phyloP scores from a whole-genome alignment of 2,888 invertebrate genomes.

The Tortricodes alternella region DNA sequence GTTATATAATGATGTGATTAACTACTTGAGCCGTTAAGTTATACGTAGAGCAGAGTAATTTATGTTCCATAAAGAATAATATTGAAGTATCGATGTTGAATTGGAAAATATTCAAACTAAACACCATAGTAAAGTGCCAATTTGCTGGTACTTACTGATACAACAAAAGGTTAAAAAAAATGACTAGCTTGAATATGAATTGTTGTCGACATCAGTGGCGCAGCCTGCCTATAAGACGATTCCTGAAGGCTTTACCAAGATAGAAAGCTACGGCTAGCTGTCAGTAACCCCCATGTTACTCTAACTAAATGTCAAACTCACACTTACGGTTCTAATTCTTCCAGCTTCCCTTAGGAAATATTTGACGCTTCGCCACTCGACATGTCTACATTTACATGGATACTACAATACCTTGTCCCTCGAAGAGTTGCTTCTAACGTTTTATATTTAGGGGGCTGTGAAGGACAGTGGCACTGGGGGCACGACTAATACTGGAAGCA shows the following conservation, averaged over 20 bases:
- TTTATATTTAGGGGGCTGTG: conserved; percentile 53
- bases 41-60: not conserved
- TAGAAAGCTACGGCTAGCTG: no score
- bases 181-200: no score
- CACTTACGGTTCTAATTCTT: no score
- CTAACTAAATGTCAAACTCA: no score
- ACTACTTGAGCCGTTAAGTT: not conserved
- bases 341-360: no score
- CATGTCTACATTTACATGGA: not conserved
- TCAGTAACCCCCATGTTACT: no score
- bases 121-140: no score
- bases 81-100: not conserved
- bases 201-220: no score
- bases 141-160: not conserved
- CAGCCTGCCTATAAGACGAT: no score
- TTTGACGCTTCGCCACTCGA: no score
- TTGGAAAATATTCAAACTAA: not conserved
- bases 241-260: no score
- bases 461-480: conserved; percentile 77
- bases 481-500: conserved; percentile 88
- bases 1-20: not conserved
- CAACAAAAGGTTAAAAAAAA: no score
- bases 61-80: not conserved
- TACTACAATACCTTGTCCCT: not conserved
- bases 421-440: not conserved